A percentile compares a stretch with the other conserved stretches of the same genome.
Evolutionary conservation across 2,888 invertebrate genomes (phyloP).

Genomic region (Salpingus planirostris): DNA sequence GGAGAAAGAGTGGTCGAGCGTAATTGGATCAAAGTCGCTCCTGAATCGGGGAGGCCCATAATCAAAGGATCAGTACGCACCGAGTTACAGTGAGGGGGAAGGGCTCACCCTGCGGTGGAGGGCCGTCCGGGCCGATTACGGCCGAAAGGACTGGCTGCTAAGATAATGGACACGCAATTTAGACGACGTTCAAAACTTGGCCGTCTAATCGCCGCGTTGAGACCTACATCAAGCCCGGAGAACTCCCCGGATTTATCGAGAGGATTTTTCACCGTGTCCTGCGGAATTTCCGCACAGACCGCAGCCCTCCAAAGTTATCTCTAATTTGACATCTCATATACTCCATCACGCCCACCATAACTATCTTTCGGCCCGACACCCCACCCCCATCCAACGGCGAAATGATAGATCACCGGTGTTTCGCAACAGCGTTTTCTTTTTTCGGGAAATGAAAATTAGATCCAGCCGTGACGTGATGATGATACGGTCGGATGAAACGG

Average conservation of each 20-base stretch:
- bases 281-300: no score
- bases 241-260: conserved; percentile 5
- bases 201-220: conserved; percentile 13
- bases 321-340: no score
- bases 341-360: no score
- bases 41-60: conserved; percentile 30
- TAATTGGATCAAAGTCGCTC: conserved; percentile 36
- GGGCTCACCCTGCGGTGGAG: conserved; percentile 1
- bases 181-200: conserved; percentile 18
- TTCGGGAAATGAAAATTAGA: no score
- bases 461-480: no score
- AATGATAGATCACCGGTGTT: no score
- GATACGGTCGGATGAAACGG: no score
- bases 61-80: conserved; percentile 27
- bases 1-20: conserved; percentile 20
- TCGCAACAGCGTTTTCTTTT: no score
- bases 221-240: conserved; percentile 1
- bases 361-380: no score
- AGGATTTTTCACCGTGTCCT: no score
- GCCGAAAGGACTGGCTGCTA: conserved; percentile 16
- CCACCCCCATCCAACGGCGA: no score
- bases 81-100: conserved; percentile 2
- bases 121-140: conserved; percentile 14
- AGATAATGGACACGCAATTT: conserved; percentile 21
- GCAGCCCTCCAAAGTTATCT: no score